Conservation (phyloP, 1,140 invertebrate genomes). For the Marisa cornuarietis region DNA sequence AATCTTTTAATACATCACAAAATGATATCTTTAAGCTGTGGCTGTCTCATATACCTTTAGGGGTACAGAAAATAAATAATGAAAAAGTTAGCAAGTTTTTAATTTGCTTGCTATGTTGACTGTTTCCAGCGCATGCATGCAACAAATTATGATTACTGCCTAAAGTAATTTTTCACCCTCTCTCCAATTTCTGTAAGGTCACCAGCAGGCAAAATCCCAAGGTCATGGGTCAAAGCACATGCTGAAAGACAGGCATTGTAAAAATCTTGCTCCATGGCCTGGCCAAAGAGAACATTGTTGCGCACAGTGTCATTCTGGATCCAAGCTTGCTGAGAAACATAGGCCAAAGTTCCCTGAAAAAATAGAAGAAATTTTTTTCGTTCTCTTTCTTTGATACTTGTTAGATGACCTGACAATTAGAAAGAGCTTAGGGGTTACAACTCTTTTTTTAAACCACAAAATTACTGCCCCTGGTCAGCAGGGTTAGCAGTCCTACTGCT, state of each 20-base stretch:
- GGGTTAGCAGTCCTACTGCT: no score
- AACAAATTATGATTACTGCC: background rate
- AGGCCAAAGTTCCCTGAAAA: conserved; percentile 69
- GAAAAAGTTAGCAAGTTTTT: background rate
- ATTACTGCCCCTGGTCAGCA: no score
- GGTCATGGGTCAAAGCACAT: conserved; percentile 74
- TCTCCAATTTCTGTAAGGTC: conserved; percentile 73
- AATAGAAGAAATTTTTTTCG: background rate
- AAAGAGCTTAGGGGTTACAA: no score
- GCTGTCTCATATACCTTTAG: background rate
- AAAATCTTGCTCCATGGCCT: conserved; percentile 56
- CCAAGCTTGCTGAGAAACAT: conserved; percentile 81
- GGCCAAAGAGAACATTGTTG: conserved; percentile 76
- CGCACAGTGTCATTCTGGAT: conserved; percentile 74
- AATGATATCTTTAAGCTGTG: background rate
- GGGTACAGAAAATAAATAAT: background rate
- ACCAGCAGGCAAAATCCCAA: conserved; percentile 74
- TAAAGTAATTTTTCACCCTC: conserved; percentile 41
- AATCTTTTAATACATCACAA: no score
- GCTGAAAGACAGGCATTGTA: conserved; percentile 68
- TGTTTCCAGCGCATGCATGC: background rate
- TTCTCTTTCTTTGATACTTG: background rate
- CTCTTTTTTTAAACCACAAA: no score
- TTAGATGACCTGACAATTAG: no score
- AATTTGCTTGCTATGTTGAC: background rate